Base-by-base conservation (phyloP, 37 sponge, comb jelly and placozoan genomes). In the Lycopodina hypogea region DNA sequence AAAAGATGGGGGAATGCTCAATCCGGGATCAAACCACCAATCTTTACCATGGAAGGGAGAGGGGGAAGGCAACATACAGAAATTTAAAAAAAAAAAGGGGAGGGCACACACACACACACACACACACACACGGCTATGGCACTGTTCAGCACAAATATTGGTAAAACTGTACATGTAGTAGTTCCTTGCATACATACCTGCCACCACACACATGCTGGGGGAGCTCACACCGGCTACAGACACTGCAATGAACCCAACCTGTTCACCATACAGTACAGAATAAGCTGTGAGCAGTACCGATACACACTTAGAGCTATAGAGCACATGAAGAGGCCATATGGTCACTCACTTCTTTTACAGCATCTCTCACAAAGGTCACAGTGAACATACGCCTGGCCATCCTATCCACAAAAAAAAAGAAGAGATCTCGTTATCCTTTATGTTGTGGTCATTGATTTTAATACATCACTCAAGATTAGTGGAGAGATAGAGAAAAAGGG, bases 331-430 rank as follows among this genome's bases (percentile, higher is more conserved):
- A 17, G 61, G 24, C 29, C 9, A 22, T 64, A 55, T 24, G 51
- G 37, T 23, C 52, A 68, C 78, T 26, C 66, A 91, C 92, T 90
- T 93, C 78, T 75, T 52, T 94, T 94, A 12, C 88, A 89, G 74
- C 95, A 94, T 51, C 23, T 36, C 19, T 78, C 66, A 81, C 95
- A 94, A 78, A 50, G 8, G 28, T 77, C 62, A 62, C 95, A 94
- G 72, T 94, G 95, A 8, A 42, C 30, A 42, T 94, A 94, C 4
- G 41, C 1, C 40, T 86, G 80, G n/a, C 95, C 95, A 74, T 94
- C 89, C 94, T 94, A 66, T 23, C 1, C 30, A 63, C 21, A 61
- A 42, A 6, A 11, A 74, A 7, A 33, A 34, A 14, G 2, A 36
- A 42, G 39, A 42, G 28, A 22, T 28, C n/a, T 32, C 38, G 19